phyloP scores from a whole-genome alignment of 2,888 invertebrate genomes.

The Theristus sp. region DNA sequence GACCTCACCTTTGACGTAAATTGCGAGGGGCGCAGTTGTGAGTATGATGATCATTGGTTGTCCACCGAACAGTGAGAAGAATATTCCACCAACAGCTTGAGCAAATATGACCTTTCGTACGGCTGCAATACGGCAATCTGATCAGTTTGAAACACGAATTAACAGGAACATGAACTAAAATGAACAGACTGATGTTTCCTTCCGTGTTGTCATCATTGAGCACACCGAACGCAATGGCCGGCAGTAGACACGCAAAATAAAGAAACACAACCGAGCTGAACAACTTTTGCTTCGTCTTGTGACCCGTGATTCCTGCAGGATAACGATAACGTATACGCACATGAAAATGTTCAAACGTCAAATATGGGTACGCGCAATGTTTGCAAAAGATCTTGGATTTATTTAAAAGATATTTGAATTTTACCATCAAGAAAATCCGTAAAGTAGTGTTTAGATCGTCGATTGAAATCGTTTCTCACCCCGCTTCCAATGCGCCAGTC shows the following conservation, averaged over 20 bases:
- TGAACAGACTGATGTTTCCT: slow-evolving; percentile 31
- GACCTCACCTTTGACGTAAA: slow-evolving; percentile 39
- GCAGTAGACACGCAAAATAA: slow-evolving; percentile 38
- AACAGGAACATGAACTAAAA: background rate
- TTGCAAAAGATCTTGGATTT: no score
- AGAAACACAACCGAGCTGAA: slow-evolving; percentile 36
- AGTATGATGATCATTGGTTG: slow-evolving; percentile 43
- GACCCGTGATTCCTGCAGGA: slow-evolving; percentile 29
- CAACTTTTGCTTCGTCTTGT: slow-evolving; percentile 33
- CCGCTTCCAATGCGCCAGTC: slow-evolving; percentile 32
- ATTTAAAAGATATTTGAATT: no score
- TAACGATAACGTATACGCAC: no score
- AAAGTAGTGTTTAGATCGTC: slow-evolving; percentile 33
- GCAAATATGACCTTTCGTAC: slow-evolving; percentile 27
- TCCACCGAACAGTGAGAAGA: slow-evolving; percentile 41
- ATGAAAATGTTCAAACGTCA: background rate
- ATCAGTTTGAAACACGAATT: background rate
- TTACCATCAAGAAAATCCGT: slow-evolving; percentile 33
- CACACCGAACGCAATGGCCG: slow-evolving; percentile 40
- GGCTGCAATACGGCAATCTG: slow-evolving; percentile 12
- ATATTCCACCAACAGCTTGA: slow-evolving; percentile 41
- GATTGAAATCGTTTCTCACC: slow-evolving; percentile 31
- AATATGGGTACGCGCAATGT: background rate
- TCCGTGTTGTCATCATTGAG: slow-evolving; percentile 37
- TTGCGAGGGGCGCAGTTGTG: slow-evolving; percentile 43